These are phyloP conservation scores for Petroica traversi DNA, from an alignment of 2,113 vertebrate genomes.

Conservation along the genomic window DNA sequence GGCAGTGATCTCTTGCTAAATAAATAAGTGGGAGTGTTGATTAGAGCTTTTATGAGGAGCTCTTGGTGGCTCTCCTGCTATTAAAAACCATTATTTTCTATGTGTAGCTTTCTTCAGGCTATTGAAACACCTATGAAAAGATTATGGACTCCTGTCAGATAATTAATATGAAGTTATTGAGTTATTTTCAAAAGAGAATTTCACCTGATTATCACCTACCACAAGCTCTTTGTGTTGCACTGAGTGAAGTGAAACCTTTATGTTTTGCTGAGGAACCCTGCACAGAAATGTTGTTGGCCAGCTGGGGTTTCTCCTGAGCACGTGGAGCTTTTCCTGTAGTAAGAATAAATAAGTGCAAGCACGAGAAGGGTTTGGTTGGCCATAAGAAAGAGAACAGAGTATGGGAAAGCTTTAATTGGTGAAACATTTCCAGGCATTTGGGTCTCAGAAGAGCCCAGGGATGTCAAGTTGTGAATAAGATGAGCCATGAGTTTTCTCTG, in stretches of 20 bases:
- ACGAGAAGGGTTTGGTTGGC: background rate
- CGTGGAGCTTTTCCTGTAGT: background rate
- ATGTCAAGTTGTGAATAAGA: rapidly evolving
- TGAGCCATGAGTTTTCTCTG: background rate
- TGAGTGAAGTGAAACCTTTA: background rate
- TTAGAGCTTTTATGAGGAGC: background rate
- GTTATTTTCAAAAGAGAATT: background rate
- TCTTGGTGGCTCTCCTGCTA: background rate
- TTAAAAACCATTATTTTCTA: background rate
- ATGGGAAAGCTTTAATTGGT: background rate
- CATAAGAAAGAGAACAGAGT: background rate
- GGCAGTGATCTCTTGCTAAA: background rate
- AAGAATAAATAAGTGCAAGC: background rate
- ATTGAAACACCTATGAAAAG: background rate
- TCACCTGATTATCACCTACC: background rate
- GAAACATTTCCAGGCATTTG: background rate
- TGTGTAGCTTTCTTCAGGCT: background rate
- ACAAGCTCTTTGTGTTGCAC: background rate
- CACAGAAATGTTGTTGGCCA: background rate
- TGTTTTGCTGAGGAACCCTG: background rate
- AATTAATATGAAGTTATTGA: background rate
- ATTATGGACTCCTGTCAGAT: background rate
- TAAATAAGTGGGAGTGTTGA: background rate
- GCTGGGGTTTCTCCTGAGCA: background rate
- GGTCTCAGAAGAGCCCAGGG: background rate